Evolutionary conservation across 2,888 invertebrate species (phyloP).

Genomic region (Cataglyphis livida): DNA sequence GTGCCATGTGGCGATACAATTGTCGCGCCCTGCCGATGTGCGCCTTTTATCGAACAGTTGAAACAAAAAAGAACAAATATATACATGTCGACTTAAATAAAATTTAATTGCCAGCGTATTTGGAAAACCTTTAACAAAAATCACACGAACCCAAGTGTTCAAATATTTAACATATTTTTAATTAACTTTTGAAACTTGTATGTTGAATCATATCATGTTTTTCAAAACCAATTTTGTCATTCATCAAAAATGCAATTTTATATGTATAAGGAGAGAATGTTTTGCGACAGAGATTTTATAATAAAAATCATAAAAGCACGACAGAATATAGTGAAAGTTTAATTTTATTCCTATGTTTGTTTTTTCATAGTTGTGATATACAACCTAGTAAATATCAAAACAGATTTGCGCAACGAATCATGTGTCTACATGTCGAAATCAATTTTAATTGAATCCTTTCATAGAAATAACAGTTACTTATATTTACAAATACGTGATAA

Average conservation of each 20-base stretch:
- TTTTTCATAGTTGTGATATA: background rate
- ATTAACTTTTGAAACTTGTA: background rate
- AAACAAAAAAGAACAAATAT: conserved; percentile 12
- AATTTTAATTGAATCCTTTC: background rate
- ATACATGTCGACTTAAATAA: background rate
- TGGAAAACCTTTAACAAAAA: background rate
- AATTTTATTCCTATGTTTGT: background rate
- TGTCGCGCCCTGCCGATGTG: conserved; percentile 27
- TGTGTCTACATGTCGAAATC: background rate
- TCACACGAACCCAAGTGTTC: background rate
- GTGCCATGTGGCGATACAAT: conserved; percentile 54
- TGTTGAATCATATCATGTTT: background rate
- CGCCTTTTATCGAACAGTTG: conserved; percentile 19
- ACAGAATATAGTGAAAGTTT: background rate
- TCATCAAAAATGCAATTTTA: background rate
- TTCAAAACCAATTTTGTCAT: background rate
- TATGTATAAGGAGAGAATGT: background rate
- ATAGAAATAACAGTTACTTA: background rate
- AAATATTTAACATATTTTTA: background rate
- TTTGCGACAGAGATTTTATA: background rate
- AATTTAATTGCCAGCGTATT: background rate
- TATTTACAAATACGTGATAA: background rate
- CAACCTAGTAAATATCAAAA: background rate
- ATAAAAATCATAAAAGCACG: background rate
- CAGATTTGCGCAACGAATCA: background rate